Conservation (phyloP, 2,888 invertebrate genomes). For the Drosophila siamana region DNA sequence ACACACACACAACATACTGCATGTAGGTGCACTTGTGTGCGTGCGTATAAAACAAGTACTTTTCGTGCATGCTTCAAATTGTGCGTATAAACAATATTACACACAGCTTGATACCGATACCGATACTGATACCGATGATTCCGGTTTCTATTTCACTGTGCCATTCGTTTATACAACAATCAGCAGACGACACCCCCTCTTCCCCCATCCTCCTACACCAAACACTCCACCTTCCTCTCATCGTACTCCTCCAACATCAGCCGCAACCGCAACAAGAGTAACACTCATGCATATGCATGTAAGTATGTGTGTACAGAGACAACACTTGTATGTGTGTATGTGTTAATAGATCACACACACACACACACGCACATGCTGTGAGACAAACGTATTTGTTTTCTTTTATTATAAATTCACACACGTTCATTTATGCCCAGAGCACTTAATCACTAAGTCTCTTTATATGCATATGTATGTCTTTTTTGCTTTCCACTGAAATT, state of each 20-base stretch:
- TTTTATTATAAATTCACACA: slow-evolving; percentile 54
- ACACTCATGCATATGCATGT: slow-evolving; percentile 17
- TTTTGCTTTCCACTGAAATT: slow-evolving; percentile 21
- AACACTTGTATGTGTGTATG: slow-evolving; percentile 2
- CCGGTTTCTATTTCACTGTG: slow-evolving; percentile 76
- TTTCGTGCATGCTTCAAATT: slow-evolving; percentile 29
- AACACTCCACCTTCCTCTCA: neutral
- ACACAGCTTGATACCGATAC: slow-evolving; percentile 15
- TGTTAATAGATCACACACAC: slow-evolving; percentile 27
- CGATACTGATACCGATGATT: slow-evolving; percentile 59
- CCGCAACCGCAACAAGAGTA: slow-evolving; percentile 22
- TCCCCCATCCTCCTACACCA: neutral
- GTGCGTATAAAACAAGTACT: slow-evolving; percentile 35
- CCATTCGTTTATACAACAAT: slow-evolving; percentile 57
- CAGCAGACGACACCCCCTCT: neutral
- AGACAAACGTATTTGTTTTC: slow-evolving; percentile 35
- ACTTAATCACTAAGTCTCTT: slow-evolving; percentile 53
- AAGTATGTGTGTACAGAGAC: slow-evolving; percentile 11
- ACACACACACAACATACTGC: slow-evolving; percentile 20
- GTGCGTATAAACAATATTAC: slow-evolving; percentile 56
- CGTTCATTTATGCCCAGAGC: slow-evolving; percentile 47
- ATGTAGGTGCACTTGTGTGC: slow-evolving; percentile 2
- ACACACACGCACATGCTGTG: slow-evolving; percentile 3
- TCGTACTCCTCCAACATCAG: slow-evolving; percentile 1
- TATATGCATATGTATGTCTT: neutral